phyloP scores from a whole-genome alignment of 2,888 invertebrate species.

The Congeria kusceri region DNA sequence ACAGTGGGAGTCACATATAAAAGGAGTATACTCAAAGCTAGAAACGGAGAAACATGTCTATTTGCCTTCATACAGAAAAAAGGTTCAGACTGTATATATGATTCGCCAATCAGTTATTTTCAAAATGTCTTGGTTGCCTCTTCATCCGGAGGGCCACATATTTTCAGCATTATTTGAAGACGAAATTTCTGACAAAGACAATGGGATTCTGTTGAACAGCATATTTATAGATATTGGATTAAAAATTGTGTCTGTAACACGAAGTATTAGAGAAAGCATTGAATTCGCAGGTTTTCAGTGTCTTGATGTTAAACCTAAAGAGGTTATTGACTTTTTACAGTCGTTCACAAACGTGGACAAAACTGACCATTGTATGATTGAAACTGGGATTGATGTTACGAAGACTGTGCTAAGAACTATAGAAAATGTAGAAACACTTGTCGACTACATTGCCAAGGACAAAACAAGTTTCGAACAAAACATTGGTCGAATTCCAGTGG shows the following conservation, averaged over 20 bases:
- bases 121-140: no score
- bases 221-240: slow-evolving; percentile 32
- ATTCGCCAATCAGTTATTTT: no score
- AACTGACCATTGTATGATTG: not conserved
- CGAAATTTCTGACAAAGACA: not conserved
- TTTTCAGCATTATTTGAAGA: slow-evolving; percentile 9
- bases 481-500: slow-evolving; percentile 67
- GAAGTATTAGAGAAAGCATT: slow-evolving; percentile 10
- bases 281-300: slow-evolving; percentile 5
- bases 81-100: no score
- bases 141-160: not conserved
- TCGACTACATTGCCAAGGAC: slow-evolving; percentile 57
- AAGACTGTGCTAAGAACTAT: slow-evolving; percentile 5
- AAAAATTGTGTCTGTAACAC: slow-evolving; percentile 15
- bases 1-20: slow-evolving; percentile 44
- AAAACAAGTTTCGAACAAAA: slow-evolving; percentile 31
- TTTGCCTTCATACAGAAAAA: slow-evolving; percentile 19
- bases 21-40: slow-evolving; percentile 31
- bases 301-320: not conserved
- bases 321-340: slow-evolving; percentile 14
- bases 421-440: slow-evolving; percentile 26
- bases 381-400: not conserved
- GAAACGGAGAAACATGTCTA: slow-evolving; percentile 8
- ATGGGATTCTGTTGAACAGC: not conserved
- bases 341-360: not conserved